Conservation (phyloP, 2,113 vertebrate species). For the Ascaphus truei region DNA sequence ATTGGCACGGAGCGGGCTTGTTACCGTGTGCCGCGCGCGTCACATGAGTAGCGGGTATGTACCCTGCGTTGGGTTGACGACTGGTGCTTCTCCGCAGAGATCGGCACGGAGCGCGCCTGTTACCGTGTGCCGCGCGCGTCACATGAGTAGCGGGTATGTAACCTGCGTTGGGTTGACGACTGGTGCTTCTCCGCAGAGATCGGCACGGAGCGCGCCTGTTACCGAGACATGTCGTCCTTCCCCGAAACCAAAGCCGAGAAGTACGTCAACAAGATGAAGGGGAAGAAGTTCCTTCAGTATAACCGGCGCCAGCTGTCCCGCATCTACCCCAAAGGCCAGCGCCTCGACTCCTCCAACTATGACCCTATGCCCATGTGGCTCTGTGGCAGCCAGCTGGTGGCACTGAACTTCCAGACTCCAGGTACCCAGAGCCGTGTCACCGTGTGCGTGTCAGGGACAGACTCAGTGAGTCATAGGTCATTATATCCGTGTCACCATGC, state of each 20-base stretch:
- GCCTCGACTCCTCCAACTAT: slow-evolving; percentile 96
- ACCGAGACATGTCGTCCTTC: slow-evolving; percentile 97
- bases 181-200: too few species aligned
- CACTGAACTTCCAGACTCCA: slow-evolving; percentile 97
- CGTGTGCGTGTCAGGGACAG: too few species aligned
- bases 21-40: accelerated
- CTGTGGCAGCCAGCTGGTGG: slow-evolving; percentile 94
- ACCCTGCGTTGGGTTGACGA: neutral
- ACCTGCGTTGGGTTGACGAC: neutral
- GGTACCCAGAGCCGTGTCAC: slow-evolving; percentile 61
- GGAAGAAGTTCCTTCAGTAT: slow-evolving; percentile 96
- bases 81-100: too few species aligned
- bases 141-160: neutral
- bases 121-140: slow-evolving; percentile 58
- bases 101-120: slow-evolving; percentile 90
- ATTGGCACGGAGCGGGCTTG: too few species aligned
- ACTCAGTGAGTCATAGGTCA: neutral
- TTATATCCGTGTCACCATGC: too few species aligned
- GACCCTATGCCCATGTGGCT: slow-evolving; percentile 98
- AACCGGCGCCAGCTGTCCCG: slow-evolving; percentile 94
- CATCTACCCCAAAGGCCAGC: slow-evolving; percentile 95
- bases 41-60: neutral
- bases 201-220: slow-evolving; percentile 90
- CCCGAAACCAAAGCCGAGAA: slow-evolving; percentile 97
- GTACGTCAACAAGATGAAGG: slow-evolving; percentile 92